phyloP scores from a whole-genome alignment of 2,888 invertebrate species.

The Scaptomyza flava region DNA sequence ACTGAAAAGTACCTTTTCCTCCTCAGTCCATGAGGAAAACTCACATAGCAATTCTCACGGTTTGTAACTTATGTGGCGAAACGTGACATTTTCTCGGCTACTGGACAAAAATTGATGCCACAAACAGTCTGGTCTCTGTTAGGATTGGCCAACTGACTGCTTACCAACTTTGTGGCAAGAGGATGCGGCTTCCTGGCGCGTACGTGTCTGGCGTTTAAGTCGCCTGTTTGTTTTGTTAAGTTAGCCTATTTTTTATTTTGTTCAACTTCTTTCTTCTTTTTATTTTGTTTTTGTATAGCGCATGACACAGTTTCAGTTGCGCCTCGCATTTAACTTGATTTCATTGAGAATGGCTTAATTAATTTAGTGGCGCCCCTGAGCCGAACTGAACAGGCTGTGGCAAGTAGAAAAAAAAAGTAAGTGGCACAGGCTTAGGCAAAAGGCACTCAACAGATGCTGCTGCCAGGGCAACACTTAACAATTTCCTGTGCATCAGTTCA shows the following conservation, averaged over 20 bases:
- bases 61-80: constrained; percentile 80
- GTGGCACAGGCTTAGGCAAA: constrained; percentile 61
- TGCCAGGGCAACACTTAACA: constrained; percentile 47
- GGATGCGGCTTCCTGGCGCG: constrained; percentile 64
- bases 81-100: constrained; percentile 83
- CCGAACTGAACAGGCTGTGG: constrained; percentile 8
- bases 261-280: background rate
- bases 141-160: constrained; percentile 61
- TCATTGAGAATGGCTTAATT: constrained; percentile 82
- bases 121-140: constrained; percentile 21
- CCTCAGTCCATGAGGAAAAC: constrained; percentile 33
- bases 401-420: constrained; percentile 61
- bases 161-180: constrained; percentile 5
- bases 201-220: constrained; percentile 73
- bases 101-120: constrained; percentile 82
- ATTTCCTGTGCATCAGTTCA: constrained; percentile 51
- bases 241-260: constrained; percentile 2
- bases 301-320: constrained; percentile 61
- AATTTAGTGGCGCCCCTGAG: constrained; percentile 68
- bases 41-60: constrained; percentile 69
- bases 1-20: constrained; percentile 77
- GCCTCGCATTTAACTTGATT: constrained; percentile 70
- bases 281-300: constrained; percentile 34
- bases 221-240: constrained; percentile 23
- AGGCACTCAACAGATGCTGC: constrained; percentile 42